These are phyloP conservation scores for Aythya baeri DNA, from an alignment of 2,113 vertebrate genomes.

Conservation along the genomic window DNA sequence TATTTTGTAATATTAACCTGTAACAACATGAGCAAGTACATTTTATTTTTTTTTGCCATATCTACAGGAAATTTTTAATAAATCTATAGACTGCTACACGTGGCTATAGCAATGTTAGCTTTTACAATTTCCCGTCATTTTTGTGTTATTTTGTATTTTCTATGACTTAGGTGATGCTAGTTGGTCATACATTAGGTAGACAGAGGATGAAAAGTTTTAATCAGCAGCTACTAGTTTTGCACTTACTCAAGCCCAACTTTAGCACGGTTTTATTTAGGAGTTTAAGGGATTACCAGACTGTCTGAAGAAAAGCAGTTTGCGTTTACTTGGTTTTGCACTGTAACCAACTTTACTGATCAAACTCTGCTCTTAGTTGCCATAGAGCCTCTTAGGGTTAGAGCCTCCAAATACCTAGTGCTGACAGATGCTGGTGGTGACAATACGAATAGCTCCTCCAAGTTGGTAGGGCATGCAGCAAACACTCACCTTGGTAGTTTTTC, in stretches of 20 bases:
- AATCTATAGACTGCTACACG: background rate
- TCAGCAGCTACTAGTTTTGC: background rate
- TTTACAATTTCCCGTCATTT: background rate
- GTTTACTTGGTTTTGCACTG: background rate
- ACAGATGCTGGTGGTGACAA: background rate
- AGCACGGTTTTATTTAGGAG: background rate
- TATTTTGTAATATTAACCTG: background rate
- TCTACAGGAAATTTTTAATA: background rate
- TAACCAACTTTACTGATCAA: background rate
- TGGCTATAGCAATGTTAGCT: background rate
- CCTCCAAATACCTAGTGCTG: background rate
- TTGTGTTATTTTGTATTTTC: background rate
- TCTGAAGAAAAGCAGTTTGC: background rate
- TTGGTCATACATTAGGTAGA: background rate
- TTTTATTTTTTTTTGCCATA: background rate
- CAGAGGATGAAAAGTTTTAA: background rate
- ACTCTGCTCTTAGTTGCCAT: background rate
- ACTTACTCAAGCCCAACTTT: background rate
- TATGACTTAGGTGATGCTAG: background rate
- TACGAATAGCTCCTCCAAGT: background rate
- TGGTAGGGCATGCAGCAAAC: background rate
- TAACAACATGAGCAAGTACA: background rate
- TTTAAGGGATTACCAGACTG: background rate
- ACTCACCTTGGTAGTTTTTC: background rate
- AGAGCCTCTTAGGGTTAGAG: background rate